Evolutionary conservation across 2,888 invertebrate species (phyloP).

Genomic region (Morpho deidamia): DNA sequence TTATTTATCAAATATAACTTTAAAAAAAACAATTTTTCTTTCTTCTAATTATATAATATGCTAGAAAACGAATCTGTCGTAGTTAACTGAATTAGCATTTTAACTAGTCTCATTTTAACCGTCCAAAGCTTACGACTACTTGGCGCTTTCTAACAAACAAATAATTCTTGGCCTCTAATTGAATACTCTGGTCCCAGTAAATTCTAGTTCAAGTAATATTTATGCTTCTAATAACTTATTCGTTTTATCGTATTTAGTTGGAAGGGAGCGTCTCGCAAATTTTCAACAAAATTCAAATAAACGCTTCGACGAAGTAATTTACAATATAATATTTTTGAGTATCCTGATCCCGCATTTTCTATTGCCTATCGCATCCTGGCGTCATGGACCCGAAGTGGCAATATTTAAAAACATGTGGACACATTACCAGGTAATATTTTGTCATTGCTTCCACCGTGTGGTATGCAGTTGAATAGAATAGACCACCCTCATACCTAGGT

Average conservation of each 20-base stretch:
- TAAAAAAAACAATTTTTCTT: no score
- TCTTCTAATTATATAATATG: no score
- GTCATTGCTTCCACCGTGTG: no score
- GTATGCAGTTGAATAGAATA: no score
- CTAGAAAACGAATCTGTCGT: no score
- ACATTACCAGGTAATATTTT: slow-evolving; percentile 79
- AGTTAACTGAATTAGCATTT: no score
- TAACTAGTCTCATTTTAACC: not conserved
- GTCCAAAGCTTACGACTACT: not conserved
- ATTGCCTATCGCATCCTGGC: slow-evolving; percentile 83
- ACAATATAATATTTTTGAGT: slow-evolving; percentile 85
- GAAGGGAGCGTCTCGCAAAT: slow-evolving; percentile 71
- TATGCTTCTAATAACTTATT: slow-evolving; percentile 4
- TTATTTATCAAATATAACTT: no score
- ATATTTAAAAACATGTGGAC: slow-evolving; percentile 90
- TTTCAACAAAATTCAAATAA: slow-evolving; percentile 80
- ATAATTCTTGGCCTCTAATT: slow-evolving; percentile 7
- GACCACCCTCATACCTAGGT: no score
- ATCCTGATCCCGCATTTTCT: slow-evolving; percentile 84
- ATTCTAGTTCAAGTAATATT: slow-evolving; percentile 2
- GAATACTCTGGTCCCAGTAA: not conserved
- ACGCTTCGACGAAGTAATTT: slow-evolving; percentile 85
- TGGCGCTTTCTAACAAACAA: slow-evolving; percentile 7
- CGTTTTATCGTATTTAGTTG: slow-evolving; percentile 50
- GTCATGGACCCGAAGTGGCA: slow-evolving; percentile 83